Evolutionary conservation across 2,888 invertebrate genomes (phyloP), one percentile per base, ranked within the genome.

Genomic region (Galerucella nymphaeae): DNA sequence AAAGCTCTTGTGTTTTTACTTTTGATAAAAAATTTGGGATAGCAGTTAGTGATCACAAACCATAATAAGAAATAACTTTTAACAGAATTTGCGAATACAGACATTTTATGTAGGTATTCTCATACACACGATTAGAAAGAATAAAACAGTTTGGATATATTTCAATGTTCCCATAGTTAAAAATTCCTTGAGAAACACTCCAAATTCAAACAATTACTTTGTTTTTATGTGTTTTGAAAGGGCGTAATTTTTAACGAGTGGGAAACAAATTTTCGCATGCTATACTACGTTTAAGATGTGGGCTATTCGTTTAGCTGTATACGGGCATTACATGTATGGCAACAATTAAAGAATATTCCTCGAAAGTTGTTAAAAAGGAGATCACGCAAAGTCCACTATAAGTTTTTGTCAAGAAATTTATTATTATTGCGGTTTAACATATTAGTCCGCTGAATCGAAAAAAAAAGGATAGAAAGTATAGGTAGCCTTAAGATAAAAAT

Each of bases 271-370:
- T 58, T 73, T 76, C 75, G 76, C 76, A 75, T 76, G 76, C 59
- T 69, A 68, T 71, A 61, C 66, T 66, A 38, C 62, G 42, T 70
- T 75, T 61, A 50, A 71, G 66, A 72, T 76, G 72, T 76, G 72
- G 73, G 76, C 72, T 76, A 69, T 71, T 59, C 76, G 62, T 70
- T 65, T 72, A 64, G 66, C 55, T 70, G 68, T 74, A 77, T 77
- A 74, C 76, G 75, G 76, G 77, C 45, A 71, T 74, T 69, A 77
- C 76, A 77, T 76, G 76, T 74, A 72, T 68, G 65, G 72, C 71
- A 72, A 77, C 77, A 76, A 77, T 77, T 77, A 77, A 68, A 76
- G 45, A 71, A 75, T 73, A 64, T 77, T 77, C 71, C 64, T 74
- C 67, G 75, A 73, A 77, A 72, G 50, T 71, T 66, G 63, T 77